Percentiles rank a stretch among this genome's conserved stretches.
Evolutionary conservation across 2,113 vertebrate species (phyloP).

Genomic region (Electrona antarctica): DNA sequence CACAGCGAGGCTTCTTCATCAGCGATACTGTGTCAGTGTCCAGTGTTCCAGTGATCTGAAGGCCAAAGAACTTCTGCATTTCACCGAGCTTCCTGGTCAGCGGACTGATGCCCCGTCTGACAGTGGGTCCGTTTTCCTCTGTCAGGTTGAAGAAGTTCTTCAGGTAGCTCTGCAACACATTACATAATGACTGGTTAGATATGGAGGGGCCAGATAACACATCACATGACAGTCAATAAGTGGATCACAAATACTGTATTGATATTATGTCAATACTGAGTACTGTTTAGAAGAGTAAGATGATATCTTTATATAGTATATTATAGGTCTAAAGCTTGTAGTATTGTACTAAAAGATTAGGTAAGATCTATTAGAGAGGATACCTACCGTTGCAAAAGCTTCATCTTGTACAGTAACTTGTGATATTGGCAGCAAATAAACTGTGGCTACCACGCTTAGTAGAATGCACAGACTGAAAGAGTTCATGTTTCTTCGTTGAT

Average conservation of each 20-base stretch:
- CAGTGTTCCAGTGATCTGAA: constrained; percentile 79
- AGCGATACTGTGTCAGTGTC: constrained; percentile 75
- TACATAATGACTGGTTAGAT: neutral
- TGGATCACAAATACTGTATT: no score
- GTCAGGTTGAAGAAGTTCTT: constrained; percentile 73
- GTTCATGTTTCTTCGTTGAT: constrained; percentile 64
- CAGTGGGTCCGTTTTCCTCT: constrained; percentile 15
- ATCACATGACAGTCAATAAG: no score
- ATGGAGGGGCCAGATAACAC: neutral
- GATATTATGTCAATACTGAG: no score
- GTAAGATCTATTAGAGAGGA: neutral
- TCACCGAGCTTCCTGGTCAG: constrained; percentile 76
- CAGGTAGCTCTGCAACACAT: constrained; percentile 66
- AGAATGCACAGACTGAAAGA: constrained; percentile 51
- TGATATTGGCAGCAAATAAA: constrained; percentile 53
- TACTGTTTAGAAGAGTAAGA: no score
- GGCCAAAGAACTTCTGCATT: constrained; percentile 85
- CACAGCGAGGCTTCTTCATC: constrained; percentile 85
- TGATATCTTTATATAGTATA: no score
- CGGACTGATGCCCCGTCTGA: constrained; percentile 16
- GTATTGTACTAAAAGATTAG: no score
- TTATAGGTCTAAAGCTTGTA: no score
- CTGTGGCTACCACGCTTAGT: constrained; percentile 51
- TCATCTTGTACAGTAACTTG: constrained; percentile 44
- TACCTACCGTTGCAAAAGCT: constrained; percentile 67